Evolutionary conservation across 35 echinoderm and acorn worm genomes (phyloP), one percentile per base, ranked within the genome.

Genomic region (Eucidaris tribuloides): DNA sequence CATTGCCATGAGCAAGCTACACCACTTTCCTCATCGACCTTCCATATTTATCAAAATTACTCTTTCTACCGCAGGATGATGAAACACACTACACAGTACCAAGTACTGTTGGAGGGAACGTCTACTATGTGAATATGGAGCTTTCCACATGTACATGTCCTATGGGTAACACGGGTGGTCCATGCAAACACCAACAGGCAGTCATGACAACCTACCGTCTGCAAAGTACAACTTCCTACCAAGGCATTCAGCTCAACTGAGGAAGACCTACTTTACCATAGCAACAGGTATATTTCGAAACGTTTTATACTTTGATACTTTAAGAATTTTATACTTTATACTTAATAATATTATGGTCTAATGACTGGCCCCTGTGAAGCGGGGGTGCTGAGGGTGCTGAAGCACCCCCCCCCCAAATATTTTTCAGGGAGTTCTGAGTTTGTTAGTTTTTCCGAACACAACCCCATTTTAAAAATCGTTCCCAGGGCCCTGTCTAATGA

Each of bases 141-240:
- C 18, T 88, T 20, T 55, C 33, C 23, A 81, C 62, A 4, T 88
- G 86, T 42, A 88, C 86, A 7, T 88, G 86, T 80, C 86, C 86
- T 41, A 32, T 82, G 15, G 86, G 86, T 19, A 63, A 63, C 27
- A 88, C 36, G 27, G 86, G 86, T 70, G 86, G 77, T 13, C 86
- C 77, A 23, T 88, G 86, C 42, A 81, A 88, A 39, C 86, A 88
- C 43, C 86, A 88, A 46, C 34, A 42, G 43, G 86, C 58, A 39
- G 86, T 88, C 22, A 63, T 82, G 30, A 88, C 63, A 62, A 82
- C 42, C 39, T 88, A 82, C 77, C 25, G 46, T 45, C 19, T 82
- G 3, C 5, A 22, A 15, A 44, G 31, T 11, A 65, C 44, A 84
- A 82, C 62, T 83, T 65, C 39, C 20, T 81, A 41, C 77, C 86